Evolutionary conservation across 2,113 vertebrate genomes (phyloP), one percentile per base, ranked within the genome.

Genomic region (Etheostoma spectabile): DNA sequence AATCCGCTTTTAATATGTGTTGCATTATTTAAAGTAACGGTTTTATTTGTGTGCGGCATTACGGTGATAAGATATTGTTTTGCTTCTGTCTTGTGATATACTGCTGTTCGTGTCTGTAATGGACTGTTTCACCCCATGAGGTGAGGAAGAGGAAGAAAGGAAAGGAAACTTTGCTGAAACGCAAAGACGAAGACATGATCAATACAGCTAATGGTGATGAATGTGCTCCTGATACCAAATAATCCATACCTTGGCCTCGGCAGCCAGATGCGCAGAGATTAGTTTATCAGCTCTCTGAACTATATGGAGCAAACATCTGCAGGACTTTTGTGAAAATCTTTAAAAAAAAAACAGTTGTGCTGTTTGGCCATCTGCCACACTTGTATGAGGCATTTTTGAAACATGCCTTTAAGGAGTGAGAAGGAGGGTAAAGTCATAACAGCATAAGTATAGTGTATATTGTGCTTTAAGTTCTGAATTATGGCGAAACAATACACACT

Each of bases 201-300:
- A 64, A 90, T 90, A 57, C 2, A 46, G 63, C 49, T 87, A 91
- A 91, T 12, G 10, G 88, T 92, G 88, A 93, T 70, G 82, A 85
- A 93, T 84, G 79, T 42, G 75, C 30, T 63, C 62, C 88, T 69
- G 71, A 79, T 90, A 71, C 38, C 71, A 62, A 83, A 83, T 74
- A 75, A 90, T 79, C 82, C 22, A 49, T 42, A n/a, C 35, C 49
- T 69, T 64, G 60, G 83, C 77, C 67, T 48, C 27, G 0, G 35
- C 64, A 21, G n/a, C 64, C 57, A 6, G 42, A 82, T 21, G 59
- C 48, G 1, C 14, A 33, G 67, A 74, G 75, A 66, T 79, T 42
- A 30, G 55, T 79, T 86, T 86, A 87, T 88, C 73, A 74, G 51
- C 63, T 55, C 72, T 55, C 51, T 70, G 69, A 81, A 90, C n/a